Evolutionary conservation across 1,140 invertebrate species (phyloP), one percentile per base, ranked within the genome.

Genomic region (Drosophila repletoides): DNA sequence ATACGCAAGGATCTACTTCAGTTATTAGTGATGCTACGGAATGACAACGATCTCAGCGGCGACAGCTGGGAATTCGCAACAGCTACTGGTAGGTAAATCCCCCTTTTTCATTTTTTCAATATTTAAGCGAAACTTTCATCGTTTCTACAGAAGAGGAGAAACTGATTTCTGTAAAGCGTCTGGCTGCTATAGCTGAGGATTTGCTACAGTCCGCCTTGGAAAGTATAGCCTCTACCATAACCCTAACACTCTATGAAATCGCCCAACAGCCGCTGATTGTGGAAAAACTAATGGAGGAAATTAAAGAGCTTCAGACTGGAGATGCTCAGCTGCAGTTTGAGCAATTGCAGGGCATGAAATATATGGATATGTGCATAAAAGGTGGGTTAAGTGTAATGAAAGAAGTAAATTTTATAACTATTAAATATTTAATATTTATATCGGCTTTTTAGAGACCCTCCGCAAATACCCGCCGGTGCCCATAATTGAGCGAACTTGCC

Each of bases 381-480:
- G 88, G 88, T 89, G 12, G 21, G 41, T 51, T 7, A 17, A 38
- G 12, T 41, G 1, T 12, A 10, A n/a, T 15, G 0, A 28, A 0
- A 15, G n/a, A 9, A 24, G 10, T 15, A 31, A 31, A 51, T 19
- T 36, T 24, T 4, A 52, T n/a, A n/a, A n/a, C n/a, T n/a, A n/a
- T n/a, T n/a, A n/a, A n/a, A n/a, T n/a, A 31, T 5, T 17, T n/a
- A 7, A 14, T n/a, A 49, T 31, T 49, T 43, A 43, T 43, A 43
- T 43, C 17, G n/a, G n/a, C 53, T 6, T 2, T 1, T 53, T 55
- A 40, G 91, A 92, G 76, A 93, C 92, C 0, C 53, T 92, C 0
- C 88, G 91, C 38, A 90, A 89, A 34, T 91, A 92, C 55, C 92
- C 92, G 0, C 75, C 91, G 3, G 46, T 91, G 2, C 88, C 80